Percentiles rank a stretch among this genome's conserved stretches.
phyloP scores from a whole-genome alignment of 2,113 vertebrate species.

The Chauna torquata region DNA sequence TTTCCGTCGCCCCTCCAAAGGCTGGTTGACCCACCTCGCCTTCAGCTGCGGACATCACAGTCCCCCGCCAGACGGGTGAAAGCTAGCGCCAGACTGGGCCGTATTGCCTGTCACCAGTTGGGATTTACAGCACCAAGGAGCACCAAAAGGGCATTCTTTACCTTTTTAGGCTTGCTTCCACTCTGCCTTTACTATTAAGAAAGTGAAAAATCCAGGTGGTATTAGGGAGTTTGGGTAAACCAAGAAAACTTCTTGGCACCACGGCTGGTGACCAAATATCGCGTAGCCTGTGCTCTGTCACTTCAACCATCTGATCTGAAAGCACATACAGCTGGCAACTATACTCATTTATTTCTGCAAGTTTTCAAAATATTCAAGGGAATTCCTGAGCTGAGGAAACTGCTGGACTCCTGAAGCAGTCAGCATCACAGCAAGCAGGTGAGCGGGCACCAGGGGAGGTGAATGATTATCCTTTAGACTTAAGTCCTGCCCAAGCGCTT shows the following conservation, averaged over 20 bases:
- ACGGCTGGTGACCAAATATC: neutral
- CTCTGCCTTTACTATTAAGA: neutral
- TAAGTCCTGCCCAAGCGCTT: neutral
- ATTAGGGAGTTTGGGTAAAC: neutral
- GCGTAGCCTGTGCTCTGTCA: neutral
- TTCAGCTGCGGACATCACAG: neutral
- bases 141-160: neutral
- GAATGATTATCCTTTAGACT: neutral
- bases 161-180: neutral
- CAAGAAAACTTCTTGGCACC: neutral
- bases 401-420: neutral
- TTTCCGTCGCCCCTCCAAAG: neutral
- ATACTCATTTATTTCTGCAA: neutral
- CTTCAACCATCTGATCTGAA: neutral
- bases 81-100: neutral
- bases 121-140: neutral
- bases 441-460: rapidly evolving
- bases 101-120: neutral
- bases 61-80: neutral
- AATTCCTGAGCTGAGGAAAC: neutral
- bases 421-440: neutral
- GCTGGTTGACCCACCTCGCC: neutral
- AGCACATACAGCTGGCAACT: neutral
- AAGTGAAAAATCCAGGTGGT: neutral
- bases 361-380: neutral